These are phyloP conservation scores for Drosophila neonasuta DNA, from an alignment of 2,888 invertebrate species.

Conservation along the genomic window DNA sequence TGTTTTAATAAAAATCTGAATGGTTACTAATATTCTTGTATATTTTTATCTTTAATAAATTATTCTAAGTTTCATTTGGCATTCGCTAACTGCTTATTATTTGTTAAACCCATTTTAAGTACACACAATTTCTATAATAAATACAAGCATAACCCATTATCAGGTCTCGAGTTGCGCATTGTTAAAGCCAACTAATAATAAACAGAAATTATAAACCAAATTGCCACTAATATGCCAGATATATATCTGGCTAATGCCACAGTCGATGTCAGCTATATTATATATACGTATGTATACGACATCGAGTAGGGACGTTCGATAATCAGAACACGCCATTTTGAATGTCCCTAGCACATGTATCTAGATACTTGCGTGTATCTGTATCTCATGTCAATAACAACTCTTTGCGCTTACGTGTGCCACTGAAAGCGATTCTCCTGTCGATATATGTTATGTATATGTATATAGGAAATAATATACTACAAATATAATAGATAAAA, in stretches of 20 bases:
- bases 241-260: constrained; percentile 43
- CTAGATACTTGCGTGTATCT: constrained; percentile 8
- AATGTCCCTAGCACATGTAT: constrained; percentile 21
- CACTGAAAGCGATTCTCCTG: constrained; percentile 33
- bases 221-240: constrained; percentile 66
- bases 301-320: constrained; percentile 29
- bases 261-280: constrained; percentile 13
- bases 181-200: constrained; percentile 47
- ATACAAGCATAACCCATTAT: constrained; percentile 23
- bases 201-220: constrained; percentile 52
- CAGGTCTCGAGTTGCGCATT: constrained; percentile 37
- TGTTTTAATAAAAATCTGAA: not conserved
- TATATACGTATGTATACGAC: not conserved
- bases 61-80: not conserved
- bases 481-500: constrained; percentile 14
- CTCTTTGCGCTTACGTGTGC: constrained; percentile 23
- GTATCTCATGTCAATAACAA: not conserved
- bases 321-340: constrained; percentile 61
- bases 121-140: constrained; percentile 41
- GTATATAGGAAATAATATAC: constrained; percentile 24
- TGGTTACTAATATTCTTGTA: not conserved
- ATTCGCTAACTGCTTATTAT: constrained; percentile 43
- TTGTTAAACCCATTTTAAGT: constrained; percentile 14
- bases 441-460: constrained; percentile 34
- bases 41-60: not conserved